Evolutionary conservation across 2,797 vertebrate species (phyloP), one percentile per base, ranked within the genome.

Genomic region (Mormyrops attenuatus): DNA sequence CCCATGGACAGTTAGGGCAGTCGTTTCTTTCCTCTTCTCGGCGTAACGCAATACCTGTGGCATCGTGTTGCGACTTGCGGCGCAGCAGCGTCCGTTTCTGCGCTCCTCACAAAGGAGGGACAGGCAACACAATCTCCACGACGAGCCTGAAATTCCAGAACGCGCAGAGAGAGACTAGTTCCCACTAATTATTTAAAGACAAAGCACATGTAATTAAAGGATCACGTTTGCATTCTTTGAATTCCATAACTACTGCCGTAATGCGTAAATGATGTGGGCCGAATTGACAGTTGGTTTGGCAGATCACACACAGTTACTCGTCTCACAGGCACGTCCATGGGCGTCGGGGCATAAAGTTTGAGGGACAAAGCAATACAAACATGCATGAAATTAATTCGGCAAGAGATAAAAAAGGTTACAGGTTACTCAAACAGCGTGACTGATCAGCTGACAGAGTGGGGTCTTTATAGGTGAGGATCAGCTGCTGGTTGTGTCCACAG

Each of bases 11-110:
- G n/a, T n/a, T 26, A 84, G 53, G 52, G n/a, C 22, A 77, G 41
- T 60, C 22, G 26, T 85, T 90, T 91, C 88, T 89, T 90, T 90
- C 80, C 60, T 91, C 90, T 90, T 91, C 92, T 93, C 82, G 91
- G 88, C 63, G 85, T 86, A 52, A 89, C 89, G 92, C 89, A 92
- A 93, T 91, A 89, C 90, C 73, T 5, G 20, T 47, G 85, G 92
- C 91, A 88, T 93, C 88, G 20, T 38, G 53, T 92, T 93, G 88
- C 90, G 91, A 88, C 49, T 86, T 87, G 85, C 87, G 90, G 89
- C 69, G 60, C 26, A 88, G 41, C 53, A 13, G 26, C 44, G 73
- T n/a, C 50, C 20, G 17, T 13, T 77, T 60, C 52, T 6, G 53
- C 1, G 9, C 47, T 30, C 47, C 49, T 50, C 50, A 30, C 47